Evolutionary conservation across 2,113 vertebrate species (phyloP).

Genomic region (Dipodomys spectabilis): DNA sequence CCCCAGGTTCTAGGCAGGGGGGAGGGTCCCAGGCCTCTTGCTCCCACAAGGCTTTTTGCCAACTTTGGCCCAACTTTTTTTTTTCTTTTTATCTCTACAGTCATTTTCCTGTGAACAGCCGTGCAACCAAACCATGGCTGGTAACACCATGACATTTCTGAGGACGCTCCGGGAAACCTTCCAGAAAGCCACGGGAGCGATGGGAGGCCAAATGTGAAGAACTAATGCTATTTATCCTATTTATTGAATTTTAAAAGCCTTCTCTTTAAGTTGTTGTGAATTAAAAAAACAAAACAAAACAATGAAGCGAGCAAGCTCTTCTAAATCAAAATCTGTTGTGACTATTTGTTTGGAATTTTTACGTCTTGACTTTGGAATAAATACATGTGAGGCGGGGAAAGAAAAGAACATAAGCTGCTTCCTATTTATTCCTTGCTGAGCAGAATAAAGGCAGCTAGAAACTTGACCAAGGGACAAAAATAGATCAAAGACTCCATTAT

Average conservation of each 20-base stretch:
- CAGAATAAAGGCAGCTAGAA: not conserved
- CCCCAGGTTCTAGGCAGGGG: too few species aligned
- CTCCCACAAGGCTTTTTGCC: too few species aligned
- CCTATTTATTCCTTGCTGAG: not conserved
- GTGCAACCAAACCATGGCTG: slow-evolving; percentile 63
- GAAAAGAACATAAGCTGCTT: not conserved
- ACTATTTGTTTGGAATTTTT: slow-evolving; percentile 19
- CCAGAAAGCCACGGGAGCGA: slow-evolving; percentile 46
- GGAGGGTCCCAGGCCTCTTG: not conserved
- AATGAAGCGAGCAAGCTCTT: not conserved
- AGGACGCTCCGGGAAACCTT: slow-evolving; percentile 51
- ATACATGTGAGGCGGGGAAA: not conserved
- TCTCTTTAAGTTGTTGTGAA: slow-evolving; percentile 17
- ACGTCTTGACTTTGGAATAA: slow-evolving; percentile 67
- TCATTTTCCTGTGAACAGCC: slow-evolving; percentile 72
- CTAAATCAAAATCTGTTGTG: not conserved
- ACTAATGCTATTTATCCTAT: slow-evolving; percentile 79
- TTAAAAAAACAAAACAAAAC: not conserved
- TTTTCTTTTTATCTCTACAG: slow-evolving; percentile 42
- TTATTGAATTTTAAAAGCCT: slow-evolving; percentile 73
- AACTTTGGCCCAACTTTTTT: not conserved
- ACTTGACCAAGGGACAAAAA: not conserved
- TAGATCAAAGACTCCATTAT: not conserved
- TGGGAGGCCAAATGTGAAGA: not conserved
- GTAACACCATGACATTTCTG: slow-evolving; percentile 64